These are phyloP conservation scores for Chascanopsetta lugubris DNA, from an alignment of 2,113 vertebrate species.

Conservation along the genomic window DNA sequence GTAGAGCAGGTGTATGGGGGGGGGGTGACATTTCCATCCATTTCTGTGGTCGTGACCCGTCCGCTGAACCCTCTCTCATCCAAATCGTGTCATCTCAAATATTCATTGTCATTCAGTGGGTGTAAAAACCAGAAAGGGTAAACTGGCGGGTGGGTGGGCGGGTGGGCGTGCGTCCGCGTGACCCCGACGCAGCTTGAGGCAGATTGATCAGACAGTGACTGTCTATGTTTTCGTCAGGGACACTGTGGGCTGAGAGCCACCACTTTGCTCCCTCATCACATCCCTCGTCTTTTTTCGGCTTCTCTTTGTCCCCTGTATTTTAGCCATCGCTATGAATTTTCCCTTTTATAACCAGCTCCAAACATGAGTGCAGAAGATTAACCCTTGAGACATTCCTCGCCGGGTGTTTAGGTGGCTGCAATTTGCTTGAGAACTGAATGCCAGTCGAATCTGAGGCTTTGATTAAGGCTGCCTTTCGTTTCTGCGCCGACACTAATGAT, in stretches of 20 bases:
- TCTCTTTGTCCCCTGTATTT: slow-evolving; percentile 25
- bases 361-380: neutral
- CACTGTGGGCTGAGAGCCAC: neutral
- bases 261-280: neutral
- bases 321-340: neutral
- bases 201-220: neutral
- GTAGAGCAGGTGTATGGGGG: no score
- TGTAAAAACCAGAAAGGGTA: neutral
- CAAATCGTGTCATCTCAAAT: slow-evolving; percentile 2
- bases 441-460: no score
- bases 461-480: no score
- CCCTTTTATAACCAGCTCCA: neutral
- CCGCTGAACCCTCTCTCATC: neutral
- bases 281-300: neutral
- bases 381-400: no score
- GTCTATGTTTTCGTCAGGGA: neutral
- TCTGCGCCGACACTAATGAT: no score
- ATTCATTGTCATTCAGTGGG: slow-evolving; percentile 1
- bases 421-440: no score
- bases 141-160: neutral
- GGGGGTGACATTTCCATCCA: neutral
- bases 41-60: neutral
- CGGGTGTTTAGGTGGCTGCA: no score
- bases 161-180: neutral
- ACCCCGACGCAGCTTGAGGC: neutral